These are phyloP conservation scores for Butorides virescens DNA, from an alignment of 2,113 vertebrate genomes.

Conservation along the genomic window DNA sequence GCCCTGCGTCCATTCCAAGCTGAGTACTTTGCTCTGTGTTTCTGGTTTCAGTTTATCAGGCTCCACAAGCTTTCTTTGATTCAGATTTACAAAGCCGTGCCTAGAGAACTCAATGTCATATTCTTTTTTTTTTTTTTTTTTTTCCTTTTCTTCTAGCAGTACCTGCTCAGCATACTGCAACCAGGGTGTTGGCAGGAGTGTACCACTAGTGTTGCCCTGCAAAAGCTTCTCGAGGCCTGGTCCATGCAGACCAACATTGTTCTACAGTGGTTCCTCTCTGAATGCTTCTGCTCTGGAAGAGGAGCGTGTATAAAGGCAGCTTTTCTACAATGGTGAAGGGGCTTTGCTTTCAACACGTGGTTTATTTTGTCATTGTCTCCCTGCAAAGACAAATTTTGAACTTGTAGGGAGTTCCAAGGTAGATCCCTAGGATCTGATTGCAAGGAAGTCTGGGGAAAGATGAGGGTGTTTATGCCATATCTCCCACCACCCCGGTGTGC, in stretches of 20 bases:
- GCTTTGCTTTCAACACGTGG: not conserved
- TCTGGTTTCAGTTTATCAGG: not conserved
- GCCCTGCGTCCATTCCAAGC: not conserved
- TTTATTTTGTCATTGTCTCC: not conserved
- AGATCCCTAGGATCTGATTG: not conserved
- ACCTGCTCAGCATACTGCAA: not conserved
- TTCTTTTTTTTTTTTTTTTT: not conserved
- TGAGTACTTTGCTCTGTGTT: not conserved
- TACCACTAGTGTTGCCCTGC: not conserved
- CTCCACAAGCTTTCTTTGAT: not conserved
- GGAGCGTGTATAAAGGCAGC: not conserved
- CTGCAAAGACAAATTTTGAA: not conserved
- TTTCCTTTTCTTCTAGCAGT: not conserved
- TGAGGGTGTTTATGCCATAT: not conserved
- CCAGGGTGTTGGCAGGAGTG: not conserved
- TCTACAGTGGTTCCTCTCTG: not conserved
- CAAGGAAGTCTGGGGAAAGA: not conserved
- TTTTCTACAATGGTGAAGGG: not conserved
- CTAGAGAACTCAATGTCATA: not conserved
- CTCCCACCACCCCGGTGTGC: fast-evolving
- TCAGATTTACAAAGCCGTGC: not conserved
- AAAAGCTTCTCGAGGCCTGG: not conserved
- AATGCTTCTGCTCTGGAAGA: not conserved
- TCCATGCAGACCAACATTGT: not conserved
- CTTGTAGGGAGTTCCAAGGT: not conserved